Conservation (phyloP, 2,797 vertebrate species). For the Fratercula arctica region DNA sequence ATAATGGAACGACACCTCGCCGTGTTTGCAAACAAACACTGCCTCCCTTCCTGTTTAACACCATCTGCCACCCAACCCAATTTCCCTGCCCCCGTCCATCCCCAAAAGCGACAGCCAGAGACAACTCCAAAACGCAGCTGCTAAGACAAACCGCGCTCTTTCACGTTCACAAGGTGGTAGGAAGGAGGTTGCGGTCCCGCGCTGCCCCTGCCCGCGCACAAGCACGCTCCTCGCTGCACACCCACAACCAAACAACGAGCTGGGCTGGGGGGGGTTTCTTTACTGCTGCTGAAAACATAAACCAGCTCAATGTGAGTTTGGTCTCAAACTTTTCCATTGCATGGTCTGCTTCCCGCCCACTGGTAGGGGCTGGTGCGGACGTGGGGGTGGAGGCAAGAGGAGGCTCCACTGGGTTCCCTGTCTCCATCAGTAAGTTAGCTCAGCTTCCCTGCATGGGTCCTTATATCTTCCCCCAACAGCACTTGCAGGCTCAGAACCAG, state of each 20-base stretch:
- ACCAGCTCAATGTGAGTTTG: not conserved
- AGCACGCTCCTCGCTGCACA: rapidly evolving
- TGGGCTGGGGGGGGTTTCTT: not conserved
- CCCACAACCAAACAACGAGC: not conserved
- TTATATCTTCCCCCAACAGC: not conserved
- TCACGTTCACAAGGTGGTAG: not conserved
- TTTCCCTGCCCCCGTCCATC: constrained; percentile 49
- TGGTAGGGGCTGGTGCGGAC: not conserved
- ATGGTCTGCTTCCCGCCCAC: not conserved
- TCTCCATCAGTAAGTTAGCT: not conserved
- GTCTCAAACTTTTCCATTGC: not conserved
- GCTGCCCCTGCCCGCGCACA: rapidly evolving
- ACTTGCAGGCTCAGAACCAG: not conserved
- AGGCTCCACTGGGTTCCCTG: rapidly evolving
- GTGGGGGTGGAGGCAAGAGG: not conserved
- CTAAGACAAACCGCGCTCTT: not conserved
- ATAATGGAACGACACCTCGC: constrained; percentile 64
- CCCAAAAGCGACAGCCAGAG: constrained; percentile 58
- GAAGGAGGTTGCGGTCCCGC: not conserved
- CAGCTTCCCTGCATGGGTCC: not conserved
- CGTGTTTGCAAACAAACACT: constrained; percentile 70
- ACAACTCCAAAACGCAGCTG: constrained; percentile 58
- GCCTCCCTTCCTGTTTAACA: constrained; percentile 65
- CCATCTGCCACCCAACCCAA: constrained; percentile 64
- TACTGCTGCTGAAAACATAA: not conserved